Evolutionary conservation across 2,888 invertebrate species (phyloP).

Genomic region (Ypsolopha sequella): DNA sequence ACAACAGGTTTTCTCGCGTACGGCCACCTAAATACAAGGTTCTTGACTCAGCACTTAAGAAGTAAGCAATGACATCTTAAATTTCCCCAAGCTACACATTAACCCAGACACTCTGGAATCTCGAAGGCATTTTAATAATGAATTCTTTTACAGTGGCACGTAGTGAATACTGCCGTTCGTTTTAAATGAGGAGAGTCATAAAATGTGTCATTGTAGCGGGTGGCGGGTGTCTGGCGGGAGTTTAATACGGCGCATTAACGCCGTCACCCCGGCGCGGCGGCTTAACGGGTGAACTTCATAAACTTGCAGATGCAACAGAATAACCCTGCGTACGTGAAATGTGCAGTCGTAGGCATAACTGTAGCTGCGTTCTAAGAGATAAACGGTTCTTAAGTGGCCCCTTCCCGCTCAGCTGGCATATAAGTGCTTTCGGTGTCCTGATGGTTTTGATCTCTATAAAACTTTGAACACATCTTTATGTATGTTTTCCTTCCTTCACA

Average conservation of each 20-base stretch:
- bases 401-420: too few species aligned
- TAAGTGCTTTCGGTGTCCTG: too few species aligned
- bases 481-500: too few species aligned
- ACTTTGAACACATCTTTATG: too few species aligned
- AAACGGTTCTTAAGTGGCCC: too few species aligned
- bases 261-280: conserved; percentile 18
- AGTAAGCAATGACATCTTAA: neutral
- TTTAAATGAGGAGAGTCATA: conserved; percentile 53
- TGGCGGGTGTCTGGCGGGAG: conserved; percentile 7
- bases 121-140: conserved; percentile 59
- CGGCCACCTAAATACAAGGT: neutral
- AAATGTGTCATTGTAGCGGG: conserved; percentile 40
- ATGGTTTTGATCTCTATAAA: too few species aligned
- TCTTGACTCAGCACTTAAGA: conserved; percentile 1
- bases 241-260: conserved; percentile 14
- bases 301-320: conserved; percentile 6
- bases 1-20: too few species aligned
- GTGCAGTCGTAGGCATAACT: neutral
- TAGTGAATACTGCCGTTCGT: conserved; percentile 42
- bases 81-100: neutral
- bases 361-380: neutral
- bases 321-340: neutral
- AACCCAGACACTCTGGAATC: conserved; percentile 45
- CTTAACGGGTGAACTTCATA: conserved; percentile 19
- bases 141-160: conserved; percentile 54